phyloP scores from a whole-genome alignment of 2,888 invertebrate species.

The Aphodius granarius region DNA sequence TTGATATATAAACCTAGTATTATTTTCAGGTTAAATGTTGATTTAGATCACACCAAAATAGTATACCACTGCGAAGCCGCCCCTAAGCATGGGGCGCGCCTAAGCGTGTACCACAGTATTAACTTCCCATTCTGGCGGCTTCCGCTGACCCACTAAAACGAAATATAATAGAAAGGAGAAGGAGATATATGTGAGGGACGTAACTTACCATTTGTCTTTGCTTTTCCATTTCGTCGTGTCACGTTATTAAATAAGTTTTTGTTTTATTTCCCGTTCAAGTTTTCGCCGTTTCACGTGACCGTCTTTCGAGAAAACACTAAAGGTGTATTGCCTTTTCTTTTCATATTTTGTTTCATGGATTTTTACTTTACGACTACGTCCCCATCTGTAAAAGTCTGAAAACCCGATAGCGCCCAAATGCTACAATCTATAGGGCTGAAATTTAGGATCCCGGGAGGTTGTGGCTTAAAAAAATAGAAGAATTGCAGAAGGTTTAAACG shows the following conservation, averaged over 20 bases:
- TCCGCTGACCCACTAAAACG: conserved; percentile 3
- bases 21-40: neutral
- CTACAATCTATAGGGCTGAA: too few relatives aligned
- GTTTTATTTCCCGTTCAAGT: neutral
- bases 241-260: conserved; percentile 1
- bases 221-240: neutral
- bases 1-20: neutral
- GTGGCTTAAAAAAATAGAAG: too few relatives aligned
- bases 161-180: conserved; percentile 4
- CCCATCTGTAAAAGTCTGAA: too few relatives aligned
- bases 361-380: neutral
- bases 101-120: neutral
- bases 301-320: neutral
- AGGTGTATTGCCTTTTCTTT: neutral
- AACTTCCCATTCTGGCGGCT: conserved; percentile 3
- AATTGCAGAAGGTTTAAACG: too few relatives aligned
- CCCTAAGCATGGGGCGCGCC: neutral
- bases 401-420: too few relatives aligned
- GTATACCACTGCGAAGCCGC: neutral
- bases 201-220: conserved; percentile 11
- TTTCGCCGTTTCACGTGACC: neutral
- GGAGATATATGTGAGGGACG: neutral
- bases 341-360: neutral
- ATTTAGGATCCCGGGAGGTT: too few relatives aligned
- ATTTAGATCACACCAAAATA: neutral